Evolutionary conservation across 2,888 invertebrate species (phyloP).

Genomic region (Lasioglossum leucozonium): DNA sequence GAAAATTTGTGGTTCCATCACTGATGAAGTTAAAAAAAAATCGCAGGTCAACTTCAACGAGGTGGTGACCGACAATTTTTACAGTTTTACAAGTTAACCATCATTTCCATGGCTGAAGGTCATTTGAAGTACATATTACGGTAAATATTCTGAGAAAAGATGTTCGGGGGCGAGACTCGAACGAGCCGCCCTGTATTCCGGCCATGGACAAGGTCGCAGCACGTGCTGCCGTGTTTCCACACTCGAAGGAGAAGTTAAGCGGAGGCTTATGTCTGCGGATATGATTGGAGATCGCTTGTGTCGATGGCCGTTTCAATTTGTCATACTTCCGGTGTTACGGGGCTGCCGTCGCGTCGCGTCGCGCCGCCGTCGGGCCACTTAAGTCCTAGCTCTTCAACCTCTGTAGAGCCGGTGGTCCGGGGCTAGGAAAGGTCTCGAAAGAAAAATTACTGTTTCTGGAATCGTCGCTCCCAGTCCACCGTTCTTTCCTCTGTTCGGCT

Average conservation of each 20-base stretch:
- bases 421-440: constrained; percentile 42
- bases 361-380: constrained; percentile 43
- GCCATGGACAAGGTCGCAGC: not conserved
- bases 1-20: too few species aligned
- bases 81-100: too few species aligned
- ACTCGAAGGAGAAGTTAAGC: constrained; percentile 36
- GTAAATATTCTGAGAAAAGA: not conserved
- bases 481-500: constrained; percentile 24
- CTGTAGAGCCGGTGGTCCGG: constrained; percentile 12
- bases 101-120: too few species aligned
- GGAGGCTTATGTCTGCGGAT: constrained; percentile 48
- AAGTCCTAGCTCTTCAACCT: constrained; percentile 56
- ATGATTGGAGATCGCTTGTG: constrained; percentile 69
- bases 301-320: constrained; percentile 76
- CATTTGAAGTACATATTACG: not conserved
- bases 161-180: not conserved
- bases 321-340: constrained; percentile 71
- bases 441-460: constrained; percentile 71
- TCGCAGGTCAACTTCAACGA: too few species aligned
- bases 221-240: constrained; percentile 32
- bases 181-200: not conserved
- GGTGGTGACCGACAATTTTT: too few species aligned
- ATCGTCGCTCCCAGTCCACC: constrained; percentile 29
- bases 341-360: constrained; percentile 34
- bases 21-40: too few species aligned